A percentile compares a stretch with the other conserved stretches of the same genome.
Evolutionary conservation across 2,797 vertebrate species (phyloP).

Genomic region (Paramormyrops hopkinsi): DNA sequence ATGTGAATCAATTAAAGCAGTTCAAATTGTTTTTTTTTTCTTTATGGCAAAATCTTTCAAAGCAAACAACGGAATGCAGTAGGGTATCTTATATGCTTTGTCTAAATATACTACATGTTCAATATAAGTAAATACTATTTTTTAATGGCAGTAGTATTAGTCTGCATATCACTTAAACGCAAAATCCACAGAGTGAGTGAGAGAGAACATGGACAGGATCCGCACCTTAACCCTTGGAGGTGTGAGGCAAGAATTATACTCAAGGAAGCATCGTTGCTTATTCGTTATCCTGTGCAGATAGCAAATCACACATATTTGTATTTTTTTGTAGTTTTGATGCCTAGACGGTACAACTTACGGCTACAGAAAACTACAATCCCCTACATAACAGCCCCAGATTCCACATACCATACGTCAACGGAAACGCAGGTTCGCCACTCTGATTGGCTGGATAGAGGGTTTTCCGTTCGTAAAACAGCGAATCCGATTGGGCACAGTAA

Average conservation of each 20-base stretch:
- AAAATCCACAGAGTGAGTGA: background rate
- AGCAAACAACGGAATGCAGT: background rate
- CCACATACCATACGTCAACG: background rate
- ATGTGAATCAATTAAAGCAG: background rate
- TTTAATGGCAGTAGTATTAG: background rate
- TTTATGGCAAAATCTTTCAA: background rate
- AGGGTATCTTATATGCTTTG: background rate
- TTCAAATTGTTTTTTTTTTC: background rate
- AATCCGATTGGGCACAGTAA: slow-evolving; percentile 22
- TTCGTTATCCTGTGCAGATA: background rate
- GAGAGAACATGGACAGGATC: background rate
- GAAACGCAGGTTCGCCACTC: background rate
- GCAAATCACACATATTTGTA: background rate
- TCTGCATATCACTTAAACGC: background rate
- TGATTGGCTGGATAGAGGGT: background rate
- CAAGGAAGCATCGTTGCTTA: background rate
- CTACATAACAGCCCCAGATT: background rate
- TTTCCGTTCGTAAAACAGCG: background rate
- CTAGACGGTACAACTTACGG: background rate
- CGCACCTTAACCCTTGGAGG: background rate
- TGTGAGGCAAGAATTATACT: background rate
- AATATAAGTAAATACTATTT: background rate
- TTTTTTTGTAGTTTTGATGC: background rate
- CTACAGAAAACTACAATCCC: slow-evolving; percentile 17
- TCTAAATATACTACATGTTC: background rate